phyloP scores from a whole-genome alignment of 2,888 invertebrate genomes.

The Heliconius sara region DNA sequence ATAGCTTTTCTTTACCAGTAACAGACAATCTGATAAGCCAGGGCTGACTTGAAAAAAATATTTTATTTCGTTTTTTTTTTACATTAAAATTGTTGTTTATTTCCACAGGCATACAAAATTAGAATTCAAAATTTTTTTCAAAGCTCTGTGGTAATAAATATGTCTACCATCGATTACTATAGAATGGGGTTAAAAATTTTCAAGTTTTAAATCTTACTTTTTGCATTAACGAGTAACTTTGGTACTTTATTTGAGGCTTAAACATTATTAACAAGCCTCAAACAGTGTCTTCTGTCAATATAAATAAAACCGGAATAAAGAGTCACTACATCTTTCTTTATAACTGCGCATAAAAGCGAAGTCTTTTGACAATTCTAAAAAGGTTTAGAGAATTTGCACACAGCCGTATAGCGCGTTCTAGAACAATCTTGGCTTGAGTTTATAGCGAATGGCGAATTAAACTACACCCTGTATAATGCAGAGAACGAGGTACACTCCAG shows the following conservation, averaged over 20 bases:
- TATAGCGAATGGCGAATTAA: constrained; percentile 25
- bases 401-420: background rate
- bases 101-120: too few species aligned
- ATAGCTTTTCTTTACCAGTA: background rate
- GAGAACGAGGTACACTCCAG: constrained; percentile 30
- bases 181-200: too few species aligned
- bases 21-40: constrained; percentile 7
- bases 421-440: constrained; percentile 16
- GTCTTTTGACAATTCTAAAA: background rate
- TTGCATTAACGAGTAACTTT: too few species aligned
- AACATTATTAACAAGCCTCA: too few species aligned
- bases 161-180: too few species aligned
- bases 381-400: background rate
- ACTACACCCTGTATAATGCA: constrained; percentile 26
- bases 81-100: too few species aligned
- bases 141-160: too few species aligned
- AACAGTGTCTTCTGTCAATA: background rate
- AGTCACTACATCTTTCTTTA: background rate
- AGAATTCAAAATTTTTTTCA: too few species aligned
- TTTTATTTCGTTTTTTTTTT: background rate
- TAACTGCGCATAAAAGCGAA: background rate
- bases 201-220: too few species aligned
- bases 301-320: background rate
- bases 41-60: background rate
- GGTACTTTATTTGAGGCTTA: too few species aligned